Evolutionary conservation across 2,888 invertebrate genomes (phyloP), one percentile per base, ranked within the genome.

Genomic region (Scelioninae gen. 2): DNA sequence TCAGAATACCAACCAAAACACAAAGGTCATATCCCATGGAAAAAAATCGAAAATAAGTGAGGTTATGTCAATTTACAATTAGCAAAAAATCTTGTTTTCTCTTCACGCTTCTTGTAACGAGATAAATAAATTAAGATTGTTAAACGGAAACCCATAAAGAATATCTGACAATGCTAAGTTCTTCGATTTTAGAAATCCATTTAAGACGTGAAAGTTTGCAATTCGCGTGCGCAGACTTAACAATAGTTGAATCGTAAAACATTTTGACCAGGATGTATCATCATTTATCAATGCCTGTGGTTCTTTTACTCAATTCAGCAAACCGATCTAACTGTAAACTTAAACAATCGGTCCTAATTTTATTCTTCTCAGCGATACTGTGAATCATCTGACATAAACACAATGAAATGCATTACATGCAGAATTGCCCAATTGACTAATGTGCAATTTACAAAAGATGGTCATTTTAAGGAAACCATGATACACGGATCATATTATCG

Each of bases 351-450:
- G 31, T 15, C 52, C 52, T 63, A 63, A 63, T 63, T 52, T 52
- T 52, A 52, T 52, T 52, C 43, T 37, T 33, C 52, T 15, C 52
- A 52, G 46, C 35, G 13, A 28, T n/a, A 61, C 7, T 33, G 35
- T 63, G 63, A 63, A 63, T 63, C 52, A 63, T 16, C 9, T 35
- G 15, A 22, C 63, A 63, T 63, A 52, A 50, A 22, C 22, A 63
- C n/a, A n/a, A n/a, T n/a, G n/a, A n/a, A n/a, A n/a, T 63, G 52
- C 63, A 63, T 52, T 35, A 19, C 61, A 31, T 61, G 50, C 39
- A 22, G 22, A 41, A 16, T 63, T 63, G 43, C 19, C 25, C 31
- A 63, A 52, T 63, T 63, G 41, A 63, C 19, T 39, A 18, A 61
- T 28, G 33, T 13, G 15, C 15, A 39, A 7, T 39, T 39, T 16